A percentile compares a stretch with the other conserved stretches of the same genome.
Evolutionary conservation across 2,113 vertebrate genomes (phyloP).

Genomic region (Acanthisitta chloris): DNA sequence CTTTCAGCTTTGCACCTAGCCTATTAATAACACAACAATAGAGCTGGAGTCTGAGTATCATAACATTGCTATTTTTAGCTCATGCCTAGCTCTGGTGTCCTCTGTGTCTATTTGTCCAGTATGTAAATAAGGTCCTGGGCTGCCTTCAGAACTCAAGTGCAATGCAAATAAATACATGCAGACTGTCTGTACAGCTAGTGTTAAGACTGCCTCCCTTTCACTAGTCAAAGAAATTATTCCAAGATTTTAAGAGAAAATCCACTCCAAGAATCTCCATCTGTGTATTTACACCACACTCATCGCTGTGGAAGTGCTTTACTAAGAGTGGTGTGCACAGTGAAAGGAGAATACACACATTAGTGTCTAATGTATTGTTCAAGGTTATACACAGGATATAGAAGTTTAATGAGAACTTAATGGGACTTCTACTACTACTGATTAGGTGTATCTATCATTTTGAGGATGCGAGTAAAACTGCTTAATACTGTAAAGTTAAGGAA

Average conservation of each 20-base stretch:
- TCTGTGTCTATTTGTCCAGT: not conserved
- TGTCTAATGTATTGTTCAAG: constrained; percentile 71
- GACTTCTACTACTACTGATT: constrained; percentile 69
- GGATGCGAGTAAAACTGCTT: constrained; percentile 23
- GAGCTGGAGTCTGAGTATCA: not conserved
- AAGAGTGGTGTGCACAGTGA: not conserved
- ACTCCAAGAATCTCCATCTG: not conserved
- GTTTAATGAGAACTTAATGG: constrained; percentile 78
- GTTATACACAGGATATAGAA: constrained; percentile 68
- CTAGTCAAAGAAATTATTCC: not conserved
- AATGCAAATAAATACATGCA: not conserved
- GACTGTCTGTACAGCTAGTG: not conserved
- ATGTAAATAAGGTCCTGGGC: not conserved
- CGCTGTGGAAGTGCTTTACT: not conserved
- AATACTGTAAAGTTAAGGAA: constrained; percentile 44
- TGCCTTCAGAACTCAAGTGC: not conserved
- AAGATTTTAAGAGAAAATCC: not conserved
- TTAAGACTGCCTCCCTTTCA: not conserved
- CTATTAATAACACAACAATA: not conserved
- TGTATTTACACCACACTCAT: not conserved
- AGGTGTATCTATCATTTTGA: constrained; percentile 73
- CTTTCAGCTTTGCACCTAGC: not conserved
- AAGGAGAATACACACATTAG: constrained; percentile 67
- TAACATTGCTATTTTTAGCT: not conserved
- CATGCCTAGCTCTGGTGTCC: not conserved